Conservation (phyloP, 1,140 invertebrate genomes). For the Cyclargus thomasi region DNA sequence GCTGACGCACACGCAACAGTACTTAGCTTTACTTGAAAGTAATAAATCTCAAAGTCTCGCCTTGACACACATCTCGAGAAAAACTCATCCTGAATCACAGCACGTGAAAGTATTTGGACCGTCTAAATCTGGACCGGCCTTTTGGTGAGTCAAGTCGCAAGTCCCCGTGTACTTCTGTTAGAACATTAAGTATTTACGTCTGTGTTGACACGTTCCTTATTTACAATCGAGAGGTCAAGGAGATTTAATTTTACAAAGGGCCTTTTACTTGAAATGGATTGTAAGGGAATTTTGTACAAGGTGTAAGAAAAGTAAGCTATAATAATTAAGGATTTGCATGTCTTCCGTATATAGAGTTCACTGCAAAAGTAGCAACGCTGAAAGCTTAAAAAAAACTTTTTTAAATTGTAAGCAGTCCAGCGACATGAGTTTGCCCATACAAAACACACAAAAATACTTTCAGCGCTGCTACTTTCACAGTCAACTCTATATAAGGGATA, state of each 20-base stretch:
- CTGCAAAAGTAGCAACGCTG: too few relatives aligned
- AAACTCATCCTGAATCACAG: constrained; percentile 20
- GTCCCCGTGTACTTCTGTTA: constrained; percentile 31
- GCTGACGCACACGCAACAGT: neutral
- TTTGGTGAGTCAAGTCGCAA: constrained; percentile 54
- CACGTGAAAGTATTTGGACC: constrained; percentile 63
- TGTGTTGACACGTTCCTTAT: constrained; percentile 1
- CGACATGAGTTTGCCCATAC: too few relatives aligned
- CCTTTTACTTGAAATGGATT: neutral
- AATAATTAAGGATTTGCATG: too few relatives aligned
- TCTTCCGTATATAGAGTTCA: too few relatives aligned
- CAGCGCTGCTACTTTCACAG: too few relatives aligned
- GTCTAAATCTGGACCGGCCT: constrained; percentile 65
- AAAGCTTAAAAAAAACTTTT: too few relatives aligned
- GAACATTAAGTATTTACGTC: constrained; percentile 4
- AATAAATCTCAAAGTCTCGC: constrained; percentile 2
- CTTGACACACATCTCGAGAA: neutral
- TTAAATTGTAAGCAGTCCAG: too few relatives aligned
- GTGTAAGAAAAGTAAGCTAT: too few relatives aligned
- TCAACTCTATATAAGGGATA: too few relatives aligned
- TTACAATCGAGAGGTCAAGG: constrained; percentile 10
- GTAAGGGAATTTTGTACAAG: too few relatives aligned
- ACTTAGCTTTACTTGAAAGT: neutral
- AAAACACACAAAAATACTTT: too few relatives aligned
- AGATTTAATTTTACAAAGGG: neutral